A percentile compares a stretch with the other conserved stretches of the same genome.
Evolutionary conservation across 1,140 invertebrate species (phyloP).

Genomic region (Drosophila elegans): DNA sequence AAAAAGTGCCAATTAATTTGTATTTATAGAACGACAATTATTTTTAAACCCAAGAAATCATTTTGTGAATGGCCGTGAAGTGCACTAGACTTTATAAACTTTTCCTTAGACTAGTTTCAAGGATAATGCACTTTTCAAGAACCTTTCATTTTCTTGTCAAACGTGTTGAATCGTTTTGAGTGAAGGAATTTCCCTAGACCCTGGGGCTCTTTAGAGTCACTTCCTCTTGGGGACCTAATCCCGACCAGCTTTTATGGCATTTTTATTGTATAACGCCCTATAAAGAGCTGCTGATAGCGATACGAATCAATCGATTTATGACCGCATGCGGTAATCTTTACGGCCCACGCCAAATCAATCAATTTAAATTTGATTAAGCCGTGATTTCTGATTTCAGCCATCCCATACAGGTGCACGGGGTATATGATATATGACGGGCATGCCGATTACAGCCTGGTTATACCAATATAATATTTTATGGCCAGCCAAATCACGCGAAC

Average conservation of each 20-base stretch:
- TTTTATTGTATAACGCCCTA: conserved; percentile 19
- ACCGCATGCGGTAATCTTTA: conserved; percentile 61
- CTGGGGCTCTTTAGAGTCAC: neutral
- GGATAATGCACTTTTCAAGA: neutral
- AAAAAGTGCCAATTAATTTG: too few species aligned
- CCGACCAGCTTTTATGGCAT: conserved; percentile 8
- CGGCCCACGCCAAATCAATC: conserved; percentile 63
- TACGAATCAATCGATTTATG: conserved; percentile 52
- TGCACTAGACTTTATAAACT: too few species aligned
- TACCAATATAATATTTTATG: conserved; percentile 54
- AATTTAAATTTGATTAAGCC: conserved; percentile 81
- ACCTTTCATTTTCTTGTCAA: conserved; percentile 13
- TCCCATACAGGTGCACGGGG: conserved; percentile 4
- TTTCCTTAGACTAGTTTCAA: too few species aligned
- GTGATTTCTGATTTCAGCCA: conserved; percentile 64
- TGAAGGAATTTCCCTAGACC: conserved; percentile 14
- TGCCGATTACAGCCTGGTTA: conserved; percentile 47
- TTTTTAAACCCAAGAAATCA: too few species aligned
- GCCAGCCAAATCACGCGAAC: conserved; percentile 56
- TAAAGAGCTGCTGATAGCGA: conserved; percentile 7
- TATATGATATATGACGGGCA: conserved; percentile 29
- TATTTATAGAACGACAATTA: too few species aligned
- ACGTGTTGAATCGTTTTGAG: neutral
- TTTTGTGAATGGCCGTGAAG: too few species aligned
- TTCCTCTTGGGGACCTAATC: conserved; percentile 11